Conservation (phyloP, 37 sponge, comb jelly and placozoan species). For the Petrosia ficiformis region DNA sequence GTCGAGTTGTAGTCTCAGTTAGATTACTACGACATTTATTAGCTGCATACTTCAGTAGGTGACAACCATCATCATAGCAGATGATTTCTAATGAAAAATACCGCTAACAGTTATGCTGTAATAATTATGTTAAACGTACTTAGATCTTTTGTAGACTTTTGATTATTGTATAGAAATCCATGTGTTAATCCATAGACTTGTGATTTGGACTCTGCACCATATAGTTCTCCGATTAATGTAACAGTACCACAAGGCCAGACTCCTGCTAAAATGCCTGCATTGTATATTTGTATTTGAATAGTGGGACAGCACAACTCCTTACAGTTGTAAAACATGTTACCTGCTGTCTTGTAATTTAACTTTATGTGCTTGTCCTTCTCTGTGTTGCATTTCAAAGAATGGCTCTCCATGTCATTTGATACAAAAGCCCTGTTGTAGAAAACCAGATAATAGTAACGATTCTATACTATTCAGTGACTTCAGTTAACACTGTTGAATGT, state of each 20-base stretch:
- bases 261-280: constrained; percentile 19
- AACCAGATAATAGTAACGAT: too few relatives aligned
- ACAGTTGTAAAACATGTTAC: neutral
- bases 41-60: constrained; percentile 6
- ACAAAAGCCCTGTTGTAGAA: neutral
- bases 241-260: constrained; percentile 14
- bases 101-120: neutral
- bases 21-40: constrained; percentile 7
- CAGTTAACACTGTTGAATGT: too few relatives aligned
- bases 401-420: neutral
- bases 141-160: neutral
- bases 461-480: too few relatives aligned
- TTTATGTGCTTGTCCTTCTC: neutral
- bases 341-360: neutral
- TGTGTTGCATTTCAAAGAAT: neutral
- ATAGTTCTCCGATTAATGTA: constrained; percentile 8
- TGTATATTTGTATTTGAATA: too few relatives aligned
- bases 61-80: constrained; percentile 56
- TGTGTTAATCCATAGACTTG: constrained; percentile 12
- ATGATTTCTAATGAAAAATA: constrained; percentile 6
- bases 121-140: constrained; percentile 1
- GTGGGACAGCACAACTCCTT: neutral
- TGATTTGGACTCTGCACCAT: constrained; percentile 16
- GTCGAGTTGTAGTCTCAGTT: neutral
- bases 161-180: constrained; percentile 1